Evolutionary conservation across 64 coral and sea anemone species (phyloP), one percentile per base, ranked within the genome.

Genomic region (Porites australiensis): DNA sequence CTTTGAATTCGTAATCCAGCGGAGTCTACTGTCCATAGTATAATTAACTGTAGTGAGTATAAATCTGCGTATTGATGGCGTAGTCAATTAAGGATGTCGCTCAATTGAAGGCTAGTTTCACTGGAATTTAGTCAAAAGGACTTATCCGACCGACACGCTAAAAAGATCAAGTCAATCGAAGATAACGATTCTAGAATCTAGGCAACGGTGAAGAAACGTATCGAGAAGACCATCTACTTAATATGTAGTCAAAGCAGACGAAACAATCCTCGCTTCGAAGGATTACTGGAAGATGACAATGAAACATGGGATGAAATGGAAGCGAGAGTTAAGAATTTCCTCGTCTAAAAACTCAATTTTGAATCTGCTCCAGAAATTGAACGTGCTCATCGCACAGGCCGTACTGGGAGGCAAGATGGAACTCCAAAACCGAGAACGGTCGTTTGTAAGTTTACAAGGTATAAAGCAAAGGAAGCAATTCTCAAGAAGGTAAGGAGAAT

Each of bases 201-300:
- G 72, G 45, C 37, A 48, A 46, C 37, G 10, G 0, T 46, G 4
- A 75, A 75, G 37, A 75, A 75, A 75, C 72, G 48, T 50, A 75
- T 3, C 8, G 14, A 75, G 72, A 10, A 75, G 27, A 37, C 27
- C 27, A 1, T 37, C 27, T 37, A 37, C 27, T 37, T 37, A 37
- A 1, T 0, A 37, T n/a, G n/a, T n/a, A 37, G 1, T 37, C 1
- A 37, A 37, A 37, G 27, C 27, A 37, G 27, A 37, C 27, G 27
- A 37, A 37, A 75, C 45, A 75, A 75, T 49, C 45, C 48, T 13
- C 72, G 37, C 48, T 75, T 75, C 48, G 72, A 47, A 49, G 72
- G 72, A 47, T 75, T 46, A 50, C 9, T 75, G 45, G 72, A 75
- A 75, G 72, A 75, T 75, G 43, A 75, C 16, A 44, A 44, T 75